Evolutionary conservation across 2,888 invertebrate species (phyloP), one percentile per base, ranked within the genome.

Genomic region (Formica aserva): DNA sequence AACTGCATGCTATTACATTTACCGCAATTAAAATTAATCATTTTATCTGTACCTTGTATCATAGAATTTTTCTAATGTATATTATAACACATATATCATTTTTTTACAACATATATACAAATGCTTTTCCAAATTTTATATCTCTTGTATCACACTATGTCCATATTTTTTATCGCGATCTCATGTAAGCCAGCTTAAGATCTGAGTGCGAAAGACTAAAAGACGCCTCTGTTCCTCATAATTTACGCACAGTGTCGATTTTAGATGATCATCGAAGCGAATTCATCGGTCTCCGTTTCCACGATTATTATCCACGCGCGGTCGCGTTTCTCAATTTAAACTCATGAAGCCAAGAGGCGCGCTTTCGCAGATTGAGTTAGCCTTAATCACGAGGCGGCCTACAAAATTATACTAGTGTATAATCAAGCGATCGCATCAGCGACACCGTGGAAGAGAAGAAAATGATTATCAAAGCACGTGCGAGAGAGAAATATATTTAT

Each of bases 311-410:
- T 81, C 71, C 82, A 82, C 41, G 41, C 78, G 83, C 78, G 62
- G 67, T 66, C 75, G 82, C 66, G 60, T 83, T 57, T 62, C 81
- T 26, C 83, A 89, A 92, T 91, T 72, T 89, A 86, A 91, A 78
- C 75, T 69, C 82, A 74, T 66, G 67, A 57, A 80, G 82, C 66
- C 57, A 82, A 83, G 84, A 63, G 74, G 83, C 72, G 35, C 60
- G 22, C 41, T 80, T 60, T 82, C 84, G 88, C 82, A 88, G 84
- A 89, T 92, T 91, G 88, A 91, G 91, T 91, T 90, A 90, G 86
- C 87, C 90, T 92, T 93, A 92, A 92, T 92, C 90, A 88, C 85
- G 82, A 65, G 81, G 82, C 92, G 92, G 87, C 93, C 92, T 91
- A 93, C 86, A 92, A 92, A 92, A 92, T 93, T 92, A 91, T 86